A percentile compares a stretch with the other conserved stretches of the same genome.
These are phyloP conservation scores for Acinonyx jubatus DNA, from an alignment of 2,113 vertebrate species.

Conservation along the genomic window DNA sequence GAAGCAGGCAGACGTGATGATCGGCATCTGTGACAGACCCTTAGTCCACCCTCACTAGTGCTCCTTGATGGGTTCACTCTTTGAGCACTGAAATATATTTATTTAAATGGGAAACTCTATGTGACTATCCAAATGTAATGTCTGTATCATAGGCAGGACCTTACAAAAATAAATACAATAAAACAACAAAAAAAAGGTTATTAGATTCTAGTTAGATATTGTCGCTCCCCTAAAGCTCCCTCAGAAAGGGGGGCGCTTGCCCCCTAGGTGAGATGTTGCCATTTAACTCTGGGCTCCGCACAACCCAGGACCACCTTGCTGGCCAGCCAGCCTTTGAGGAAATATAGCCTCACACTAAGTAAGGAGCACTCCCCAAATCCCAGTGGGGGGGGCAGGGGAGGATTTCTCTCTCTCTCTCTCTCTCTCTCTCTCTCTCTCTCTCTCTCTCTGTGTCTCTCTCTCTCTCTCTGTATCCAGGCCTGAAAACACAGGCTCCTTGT, in stretches of 20 bases:
- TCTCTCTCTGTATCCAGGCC: neutral
- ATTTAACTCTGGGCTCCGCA: neutral
- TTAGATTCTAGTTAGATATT: neutral
- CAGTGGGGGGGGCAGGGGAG: too few species aligned
- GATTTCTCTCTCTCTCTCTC: neutral
- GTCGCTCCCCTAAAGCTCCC: neutral
- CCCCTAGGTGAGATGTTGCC: neutral
- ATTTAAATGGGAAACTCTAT: neutral
- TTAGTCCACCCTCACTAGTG: neutral
- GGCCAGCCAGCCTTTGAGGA: neutral
- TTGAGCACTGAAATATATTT: neutral
- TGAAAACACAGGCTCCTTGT: neutral
- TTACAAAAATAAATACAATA: neutral
- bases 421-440: neutral
- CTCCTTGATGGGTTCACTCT: neutral
- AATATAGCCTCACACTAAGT: neutral
- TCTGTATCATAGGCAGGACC: neutral
- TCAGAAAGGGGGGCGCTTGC: too few species aligned
- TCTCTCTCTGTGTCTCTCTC: too few species aligned
- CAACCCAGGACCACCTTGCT: too few species aligned
- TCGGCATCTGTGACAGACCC: neutral
- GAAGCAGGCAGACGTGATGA: neutral
- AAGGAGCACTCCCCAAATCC: neutral
- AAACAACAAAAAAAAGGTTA: neutral
- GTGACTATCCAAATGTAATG: neutral